phyloP scores from a whole-genome alignment of 2,113 vertebrate genomes.

The Perccottus glenii region DNA sequence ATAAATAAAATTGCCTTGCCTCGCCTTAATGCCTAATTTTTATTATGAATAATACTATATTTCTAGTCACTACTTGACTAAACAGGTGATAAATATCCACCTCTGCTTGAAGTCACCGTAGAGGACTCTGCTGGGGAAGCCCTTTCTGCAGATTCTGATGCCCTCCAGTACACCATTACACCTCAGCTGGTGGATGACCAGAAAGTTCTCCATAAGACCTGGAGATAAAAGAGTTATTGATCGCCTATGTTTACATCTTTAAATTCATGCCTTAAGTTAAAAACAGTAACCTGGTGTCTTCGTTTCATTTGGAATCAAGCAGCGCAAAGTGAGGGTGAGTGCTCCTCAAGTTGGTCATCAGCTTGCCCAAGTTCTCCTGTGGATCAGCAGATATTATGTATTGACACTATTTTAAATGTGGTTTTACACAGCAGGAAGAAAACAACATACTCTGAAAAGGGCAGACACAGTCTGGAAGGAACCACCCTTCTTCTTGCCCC shows the following conservation, averaged over 20 bases:
- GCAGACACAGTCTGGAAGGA: slow-evolving; percentile 72
- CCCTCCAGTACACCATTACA: slow-evolving; percentile 38
- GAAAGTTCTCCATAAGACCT: slow-evolving; percentile 65
- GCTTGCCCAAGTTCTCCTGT: slow-evolving; percentile 64
- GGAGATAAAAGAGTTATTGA: not conserved
- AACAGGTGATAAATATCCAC: slow-evolving; percentile 66
- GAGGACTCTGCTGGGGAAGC: slow-evolving; percentile 38
- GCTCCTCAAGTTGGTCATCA: slow-evolving; percentile 68
- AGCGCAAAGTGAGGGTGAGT: slow-evolving; percentile 69
- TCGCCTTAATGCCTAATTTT: too few species aligned
- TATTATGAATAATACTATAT: too few species aligned
- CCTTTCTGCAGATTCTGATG: slow-evolving; percentile 39
- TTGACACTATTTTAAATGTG: not conserved
- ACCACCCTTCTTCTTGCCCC: slow-evolving; percentile 71
- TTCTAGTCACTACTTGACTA: too few species aligned
- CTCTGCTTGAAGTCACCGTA: slow-evolving; percentile 85
- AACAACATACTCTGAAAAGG: slow-evolving; percentile 60
- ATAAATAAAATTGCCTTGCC: too few species aligned
- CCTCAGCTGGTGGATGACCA: slow-evolving; percentile 68
- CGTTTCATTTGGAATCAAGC: slow-evolving; percentile 64
- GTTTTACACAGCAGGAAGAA: not conserved
- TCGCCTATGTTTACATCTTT: not conserved
- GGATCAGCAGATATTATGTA: not conserved
- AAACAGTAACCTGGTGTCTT: slow-evolving; percentile 52
- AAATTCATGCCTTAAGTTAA: not conserved